phyloP scores from a whole-genome alignment of 1,140 invertebrate genomes.

The Coptotermes formosanus region DNA sequence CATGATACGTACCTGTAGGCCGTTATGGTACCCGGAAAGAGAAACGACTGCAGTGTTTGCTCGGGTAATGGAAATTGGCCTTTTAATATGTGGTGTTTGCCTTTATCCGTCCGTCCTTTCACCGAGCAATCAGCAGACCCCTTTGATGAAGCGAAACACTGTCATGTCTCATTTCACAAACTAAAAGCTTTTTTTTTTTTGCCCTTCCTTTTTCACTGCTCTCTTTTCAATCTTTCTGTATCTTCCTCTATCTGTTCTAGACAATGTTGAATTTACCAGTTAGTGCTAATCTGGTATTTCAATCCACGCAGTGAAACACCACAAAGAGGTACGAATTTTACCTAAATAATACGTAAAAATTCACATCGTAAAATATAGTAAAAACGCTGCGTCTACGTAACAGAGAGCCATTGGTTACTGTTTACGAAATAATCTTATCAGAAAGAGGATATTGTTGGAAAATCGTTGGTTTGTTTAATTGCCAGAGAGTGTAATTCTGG shows the following conservation, averaged over 20 bases:
- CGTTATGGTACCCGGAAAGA: neutral
- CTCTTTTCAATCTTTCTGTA: neutral
- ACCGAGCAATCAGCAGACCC: neutral
- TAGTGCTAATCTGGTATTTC: too few relatives aligned
- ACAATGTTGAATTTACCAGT: too few relatives aligned
- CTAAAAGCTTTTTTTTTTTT: neutral
- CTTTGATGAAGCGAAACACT: neutral
- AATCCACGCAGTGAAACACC: too few relatives aligned
- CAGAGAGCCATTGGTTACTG: too few relatives aligned
- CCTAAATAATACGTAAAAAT: too few relatives aligned
- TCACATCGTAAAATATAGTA: too few relatives aligned
- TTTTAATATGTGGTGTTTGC: neutral
- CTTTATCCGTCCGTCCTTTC: neutral
- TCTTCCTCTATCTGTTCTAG: neutral
- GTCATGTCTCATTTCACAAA: constrained; percentile 14
- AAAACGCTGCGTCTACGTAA: too few relatives aligned
- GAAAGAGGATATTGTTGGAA: too few relatives aligned
- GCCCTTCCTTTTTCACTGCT: neutral
- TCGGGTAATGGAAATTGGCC: constrained; percentile 10
- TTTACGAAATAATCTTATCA: too few relatives aligned
- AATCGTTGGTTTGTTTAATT: too few relatives aligned
- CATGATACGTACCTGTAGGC: neutral
- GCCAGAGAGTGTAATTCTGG: too few relatives aligned
- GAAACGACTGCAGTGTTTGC: neutral
- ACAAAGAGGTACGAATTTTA: too few relatives aligned